Conservation (phyloP, 1,140 invertebrate species). For the Leptestheria dahalacensis region DNA sequence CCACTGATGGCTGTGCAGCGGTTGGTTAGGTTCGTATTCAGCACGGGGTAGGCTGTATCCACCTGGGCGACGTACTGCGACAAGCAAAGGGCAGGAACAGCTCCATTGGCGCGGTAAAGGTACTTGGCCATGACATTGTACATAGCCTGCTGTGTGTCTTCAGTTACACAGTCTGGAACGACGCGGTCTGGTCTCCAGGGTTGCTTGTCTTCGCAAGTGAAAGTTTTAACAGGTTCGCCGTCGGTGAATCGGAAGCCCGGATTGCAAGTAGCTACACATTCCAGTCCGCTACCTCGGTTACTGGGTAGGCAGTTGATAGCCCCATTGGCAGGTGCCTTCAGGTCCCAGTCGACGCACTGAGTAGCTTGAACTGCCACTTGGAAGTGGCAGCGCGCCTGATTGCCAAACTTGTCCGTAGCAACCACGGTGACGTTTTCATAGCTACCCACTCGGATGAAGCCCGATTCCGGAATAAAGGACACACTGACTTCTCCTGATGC, state of each 20-base stretch:
- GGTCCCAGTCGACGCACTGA: conserved; percentile 84
- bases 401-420: conserved; percentile 74
- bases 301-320: conserved; percentile 64
- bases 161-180: conserved; percentile 84
- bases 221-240: conserved; percentile 68
- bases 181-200: conserved; percentile 68
- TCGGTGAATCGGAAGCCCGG: conserved; percentile 84
- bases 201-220: conserved; percentile 54
- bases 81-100: conserved; percentile 64
- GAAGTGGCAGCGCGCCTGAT: conserved; percentile 81
- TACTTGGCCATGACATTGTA: conserved; percentile 83
- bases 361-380: conserved; percentile 84
- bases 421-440: conserved; percentile 89
- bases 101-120: conserved; percentile 74
- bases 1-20: conserved; percentile 82
- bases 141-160: conserved; percentile 82
- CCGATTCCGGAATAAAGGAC: conserved; percentile 66
- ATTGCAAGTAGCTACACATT: conserved; percentile 82
- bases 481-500: conserved; percentile 74
- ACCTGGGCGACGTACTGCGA: conserved; percentile 72
- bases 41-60: conserved; percentile 56
- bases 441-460: conserved; percentile 71
- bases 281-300: conserved; percentile 48
- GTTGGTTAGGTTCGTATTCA: conserved; percentile 70
- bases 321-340: conserved; percentile 72